A percentile compares a stretch with the other conserved stretches of the same genome.
Evolutionary conservation across 2,113 vertebrate genomes (phyloP).

Genomic region (Procavia capensis): DNA sequence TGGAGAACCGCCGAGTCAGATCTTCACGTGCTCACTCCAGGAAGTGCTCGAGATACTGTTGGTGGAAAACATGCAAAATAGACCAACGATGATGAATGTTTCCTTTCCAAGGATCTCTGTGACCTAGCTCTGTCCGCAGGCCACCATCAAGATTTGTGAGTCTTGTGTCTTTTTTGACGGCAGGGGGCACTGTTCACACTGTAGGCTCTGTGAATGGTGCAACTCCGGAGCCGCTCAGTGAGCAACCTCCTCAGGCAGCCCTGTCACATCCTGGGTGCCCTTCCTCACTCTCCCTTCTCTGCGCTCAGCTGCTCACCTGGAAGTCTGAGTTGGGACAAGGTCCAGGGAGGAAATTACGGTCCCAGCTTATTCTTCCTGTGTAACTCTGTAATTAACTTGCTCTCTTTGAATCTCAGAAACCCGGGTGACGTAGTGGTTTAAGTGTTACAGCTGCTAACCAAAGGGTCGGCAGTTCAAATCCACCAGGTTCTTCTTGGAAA

Average conservation of each 20-base stretch:
- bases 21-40: not conserved
- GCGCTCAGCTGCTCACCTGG: not conserved
- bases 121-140: not conserved
- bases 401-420: not conserved
- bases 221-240: not conserved
- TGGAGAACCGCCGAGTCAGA: not conserved
- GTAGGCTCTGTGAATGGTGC: too few species aligned
- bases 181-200: not conserved
- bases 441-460: too few species aligned
- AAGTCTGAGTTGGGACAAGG: not conserved
- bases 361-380: not conserved
- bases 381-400: not conserved
- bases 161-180: not conserved
- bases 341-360: not conserved
- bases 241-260: not conserved
- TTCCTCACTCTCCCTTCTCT: not conserved
- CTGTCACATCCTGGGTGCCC: not conserved
- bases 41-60: not conserved
- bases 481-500: too few species aligned
- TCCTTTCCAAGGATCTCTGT: not conserved
- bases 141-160: not conserved
- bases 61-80: not conserved
- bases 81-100: not conserved
- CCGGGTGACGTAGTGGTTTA: too few species aligned
- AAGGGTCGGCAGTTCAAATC: too few species aligned